These are phyloP conservation scores for Chrysomela aeneicollis DNA, from an alignment of 2,888 invertebrate genomes.

Conservation along the genomic window DNA sequence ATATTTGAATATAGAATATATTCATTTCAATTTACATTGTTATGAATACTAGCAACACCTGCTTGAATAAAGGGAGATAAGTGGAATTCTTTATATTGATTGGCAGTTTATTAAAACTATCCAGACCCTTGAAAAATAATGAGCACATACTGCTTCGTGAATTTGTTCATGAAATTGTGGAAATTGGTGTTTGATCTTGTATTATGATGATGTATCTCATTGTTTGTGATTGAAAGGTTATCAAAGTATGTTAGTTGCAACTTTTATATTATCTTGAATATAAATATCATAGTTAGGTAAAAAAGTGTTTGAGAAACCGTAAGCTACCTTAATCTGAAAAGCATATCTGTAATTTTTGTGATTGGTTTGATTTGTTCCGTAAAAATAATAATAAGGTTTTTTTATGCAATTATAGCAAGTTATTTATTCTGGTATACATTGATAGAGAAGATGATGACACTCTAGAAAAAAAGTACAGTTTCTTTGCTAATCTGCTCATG, in stretches of 20 bases:
- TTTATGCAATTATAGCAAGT: not conserved
- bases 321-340: constrained; percentile 12
- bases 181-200: too few relatives aligned
- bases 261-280: constrained; percentile 13
- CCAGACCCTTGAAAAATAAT: not conserved
- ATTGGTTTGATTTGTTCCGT: constrained; percentile 11
- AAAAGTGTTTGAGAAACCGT: constrained; percentile 11
- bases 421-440: too few relatives aligned
- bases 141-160: not conserved
- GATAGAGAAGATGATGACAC: too few relatives aligned
- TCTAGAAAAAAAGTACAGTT: too few relatives aligned
- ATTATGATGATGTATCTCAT: constrained; percentile 15
- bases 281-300: constrained; percentile 11
- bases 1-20: not conserved
- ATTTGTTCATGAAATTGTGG: not conserved
- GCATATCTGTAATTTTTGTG: constrained; percentile 6
- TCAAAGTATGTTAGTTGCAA: constrained; percentile 12
- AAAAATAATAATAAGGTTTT: not conserved
- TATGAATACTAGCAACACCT: not conserved
- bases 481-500: too few relatives aligned
- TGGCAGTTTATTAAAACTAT: not conserved
- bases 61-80: not conserved
- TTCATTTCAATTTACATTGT: not conserved
- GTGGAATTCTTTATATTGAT: not conserved
- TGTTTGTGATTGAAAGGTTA: constrained; percentile 9